A percentile compares a stretch with the other conserved stretches of the same genome.
phyloP scores from a whole-genome alignment of 2,113 vertebrate species.

The Megatriorchis doriae region DNA sequence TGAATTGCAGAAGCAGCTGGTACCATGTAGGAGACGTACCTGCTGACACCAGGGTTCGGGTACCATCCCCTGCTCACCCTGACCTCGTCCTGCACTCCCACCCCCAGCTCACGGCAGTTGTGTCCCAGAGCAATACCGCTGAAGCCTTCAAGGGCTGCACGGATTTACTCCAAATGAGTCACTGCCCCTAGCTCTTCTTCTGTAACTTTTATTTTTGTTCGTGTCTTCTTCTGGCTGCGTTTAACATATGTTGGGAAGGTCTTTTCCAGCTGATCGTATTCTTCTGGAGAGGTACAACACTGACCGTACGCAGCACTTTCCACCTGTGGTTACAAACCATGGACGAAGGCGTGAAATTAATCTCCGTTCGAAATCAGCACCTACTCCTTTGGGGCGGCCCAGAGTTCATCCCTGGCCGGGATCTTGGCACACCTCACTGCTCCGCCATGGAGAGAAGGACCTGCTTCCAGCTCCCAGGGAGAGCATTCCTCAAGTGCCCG shows the following conservation, averaged over 20 bases:
- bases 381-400: not conserved
- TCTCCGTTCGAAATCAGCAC: not conserved
- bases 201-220: not conserved
- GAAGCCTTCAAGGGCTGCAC: not conserved
- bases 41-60: not conserved
- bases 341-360: not conserved
- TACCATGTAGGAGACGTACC: not conserved
- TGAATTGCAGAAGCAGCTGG: not conserved
- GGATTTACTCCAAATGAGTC: not conserved
- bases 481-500: not conserved
- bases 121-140: not conserved
- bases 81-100: not conserved
- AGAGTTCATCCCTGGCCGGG: accelerated
- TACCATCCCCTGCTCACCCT: not conserved
- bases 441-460: not conserved
- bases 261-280: not conserved
- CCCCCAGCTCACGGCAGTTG: not conserved
- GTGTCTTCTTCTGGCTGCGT: not conserved
- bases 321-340: not conserved
- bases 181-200: not conserved
- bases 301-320: not conserved
- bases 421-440: not conserved
- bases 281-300: not conserved
- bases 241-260: not conserved
- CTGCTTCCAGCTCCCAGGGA: not conserved